Evolutionary conservation across 2,797 vertebrate genomes (phyloP).

Genomic region (Cuniculus paca): DNA sequence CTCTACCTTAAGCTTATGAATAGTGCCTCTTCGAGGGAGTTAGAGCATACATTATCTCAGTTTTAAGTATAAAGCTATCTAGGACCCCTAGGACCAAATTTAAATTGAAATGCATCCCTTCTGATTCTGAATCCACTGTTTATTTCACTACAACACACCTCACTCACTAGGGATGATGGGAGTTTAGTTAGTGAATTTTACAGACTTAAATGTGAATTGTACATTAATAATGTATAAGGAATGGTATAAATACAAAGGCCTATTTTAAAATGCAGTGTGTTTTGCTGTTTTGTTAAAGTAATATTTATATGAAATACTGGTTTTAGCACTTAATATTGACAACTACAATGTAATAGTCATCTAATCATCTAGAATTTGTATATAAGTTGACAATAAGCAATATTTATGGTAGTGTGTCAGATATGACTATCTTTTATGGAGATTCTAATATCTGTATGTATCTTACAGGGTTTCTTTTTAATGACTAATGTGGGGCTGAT

Average conservation of each 20-base stretch:
- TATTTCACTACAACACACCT: not conserved
- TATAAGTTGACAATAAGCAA: not conserved
- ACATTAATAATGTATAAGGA: not conserved
- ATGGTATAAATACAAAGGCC: not conserved
- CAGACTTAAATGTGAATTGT: conserved; percentile 26
- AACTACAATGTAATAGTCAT: not conserved
- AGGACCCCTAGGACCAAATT: conserved; percentile 29
- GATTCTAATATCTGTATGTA: conserved; percentile 57
- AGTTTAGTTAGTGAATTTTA: conserved; percentile 47
- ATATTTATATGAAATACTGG: conserved; percentile 25
- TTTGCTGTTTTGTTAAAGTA: conserved; percentile 51
- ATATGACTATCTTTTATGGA: conserved; percentile 40
- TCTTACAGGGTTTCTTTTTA: conserved; percentile 68
- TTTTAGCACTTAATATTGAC: conserved; percentile 30
- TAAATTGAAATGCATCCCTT: conserved; percentile 40
- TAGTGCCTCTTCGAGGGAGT: not conserved
- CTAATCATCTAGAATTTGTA: not conserved
- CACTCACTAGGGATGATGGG: not conserved
- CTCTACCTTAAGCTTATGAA: not conserved
- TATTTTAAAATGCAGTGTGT: conserved; percentile 41
- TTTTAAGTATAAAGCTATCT: conserved; percentile 2
- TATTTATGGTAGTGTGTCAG: conserved; percentile 8
- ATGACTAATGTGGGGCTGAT: conserved; percentile 61
- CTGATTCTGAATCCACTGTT: conserved; percentile 45
- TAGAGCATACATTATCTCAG: not conserved